phyloP scores from a whole-genome alignment of 1,140 invertebrate species.

The Orchestia grillus region DNA sequence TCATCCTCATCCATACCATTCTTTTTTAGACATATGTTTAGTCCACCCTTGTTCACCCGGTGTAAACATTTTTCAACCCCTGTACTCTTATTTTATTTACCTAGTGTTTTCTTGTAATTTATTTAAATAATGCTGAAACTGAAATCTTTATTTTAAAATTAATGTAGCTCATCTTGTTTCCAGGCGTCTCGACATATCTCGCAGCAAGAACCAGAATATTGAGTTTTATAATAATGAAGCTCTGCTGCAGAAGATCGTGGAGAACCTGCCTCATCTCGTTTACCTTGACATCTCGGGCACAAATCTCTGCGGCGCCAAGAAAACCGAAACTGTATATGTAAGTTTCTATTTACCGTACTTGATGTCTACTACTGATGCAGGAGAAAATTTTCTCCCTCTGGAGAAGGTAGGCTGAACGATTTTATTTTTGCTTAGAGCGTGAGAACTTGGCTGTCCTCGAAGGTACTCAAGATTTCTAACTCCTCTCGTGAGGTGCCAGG shows the following conservation, averaged over 20 bases:
- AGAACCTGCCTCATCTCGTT: constrained; percentile 80
- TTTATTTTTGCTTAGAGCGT: not conserved
- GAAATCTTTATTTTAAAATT: not conserved
- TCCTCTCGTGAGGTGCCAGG: too few relatives aligned
- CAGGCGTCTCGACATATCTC: constrained; percentile 87
- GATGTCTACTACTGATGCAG: not conserved
- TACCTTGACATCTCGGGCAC: constrained; percentile 93
- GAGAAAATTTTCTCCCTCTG: too few relatives aligned
- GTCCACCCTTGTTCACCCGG: too few relatives aligned
- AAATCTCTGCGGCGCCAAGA: constrained; percentile 86
- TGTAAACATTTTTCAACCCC: too few relatives aligned
- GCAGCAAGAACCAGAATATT: constrained; percentile 72
- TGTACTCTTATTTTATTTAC: too few relatives aligned
- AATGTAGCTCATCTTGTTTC: constrained; percentile 64
- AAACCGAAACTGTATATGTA: constrained; percentile 69
- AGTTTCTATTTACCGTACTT: constrained; percentile 48
- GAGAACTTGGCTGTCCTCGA: not conserved
- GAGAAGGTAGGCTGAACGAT: too few relatives aligned
- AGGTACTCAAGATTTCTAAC: too few relatives aligned
- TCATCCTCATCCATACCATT: too few relatives aligned
- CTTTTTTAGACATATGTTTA: too few relatives aligned
- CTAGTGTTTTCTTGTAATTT: too few relatives aligned
- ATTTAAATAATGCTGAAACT: not conserved
- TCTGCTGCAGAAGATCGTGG: constrained; percentile 79
- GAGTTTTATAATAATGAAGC: constrained; percentile 79